A percentile compares a stretch with the other conserved stretches of the same genome.
Evolutionary conservation across 2,797 vertebrate genomes (phyloP).

Genomic region (Sebastes aleutianus): DNA sequence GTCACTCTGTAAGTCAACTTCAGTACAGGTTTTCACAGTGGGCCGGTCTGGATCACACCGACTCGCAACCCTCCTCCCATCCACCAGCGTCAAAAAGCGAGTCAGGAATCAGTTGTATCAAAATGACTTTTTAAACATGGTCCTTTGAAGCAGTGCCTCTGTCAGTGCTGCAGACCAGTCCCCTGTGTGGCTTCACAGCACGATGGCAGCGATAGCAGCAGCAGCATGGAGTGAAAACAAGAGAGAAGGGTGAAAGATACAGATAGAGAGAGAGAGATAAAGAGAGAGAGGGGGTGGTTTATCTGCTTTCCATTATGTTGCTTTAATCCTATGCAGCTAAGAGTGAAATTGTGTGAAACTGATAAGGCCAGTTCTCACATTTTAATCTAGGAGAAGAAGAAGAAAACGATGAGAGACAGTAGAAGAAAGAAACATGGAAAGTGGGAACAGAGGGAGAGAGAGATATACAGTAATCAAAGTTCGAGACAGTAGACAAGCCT

Average conservation of each 20-base stretch:
- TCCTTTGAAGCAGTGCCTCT: slow-evolving; percentile 54
- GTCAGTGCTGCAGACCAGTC: slow-evolving; percentile 33
- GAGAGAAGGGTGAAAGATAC: background rate
- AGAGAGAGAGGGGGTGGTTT: background rate
- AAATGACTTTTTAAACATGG: slow-evolving; percentile 65
- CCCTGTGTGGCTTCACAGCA: slow-evolving; percentile 35
- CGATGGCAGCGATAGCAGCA: slow-evolving; percentile 7
- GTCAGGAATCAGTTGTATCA: slow-evolving; percentile 56
- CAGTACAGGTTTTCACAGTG: slow-evolving; percentile 44
- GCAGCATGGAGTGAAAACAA: slow-evolving; percentile 12
- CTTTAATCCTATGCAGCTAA: slow-evolving; percentile 22
- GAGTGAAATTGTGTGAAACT: slow-evolving; percentile 20
- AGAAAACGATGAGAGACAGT: background rate
- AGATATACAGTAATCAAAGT: slow-evolving; percentile 21
- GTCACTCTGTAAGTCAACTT: slow-evolving; percentile 39
- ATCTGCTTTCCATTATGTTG: slow-evolving; percentile 23
- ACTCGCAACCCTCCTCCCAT: slow-evolving; percentile 21
- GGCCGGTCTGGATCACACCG: slow-evolving; percentile 34
- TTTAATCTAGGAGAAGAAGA: slow-evolving; percentile 5
- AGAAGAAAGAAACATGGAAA: slow-evolving; percentile 19
- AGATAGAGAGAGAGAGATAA: background rate
- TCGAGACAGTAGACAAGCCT: slow-evolving; percentile 14
- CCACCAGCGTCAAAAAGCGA: slow-evolving; percentile 31
- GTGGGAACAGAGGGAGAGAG: background rate
- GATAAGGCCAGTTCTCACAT: slow-evolving; percentile 20